phyloP scores from a whole-genome alignment of 2,797 vertebrate genomes.

The Chloroceryle inda region DNA sequence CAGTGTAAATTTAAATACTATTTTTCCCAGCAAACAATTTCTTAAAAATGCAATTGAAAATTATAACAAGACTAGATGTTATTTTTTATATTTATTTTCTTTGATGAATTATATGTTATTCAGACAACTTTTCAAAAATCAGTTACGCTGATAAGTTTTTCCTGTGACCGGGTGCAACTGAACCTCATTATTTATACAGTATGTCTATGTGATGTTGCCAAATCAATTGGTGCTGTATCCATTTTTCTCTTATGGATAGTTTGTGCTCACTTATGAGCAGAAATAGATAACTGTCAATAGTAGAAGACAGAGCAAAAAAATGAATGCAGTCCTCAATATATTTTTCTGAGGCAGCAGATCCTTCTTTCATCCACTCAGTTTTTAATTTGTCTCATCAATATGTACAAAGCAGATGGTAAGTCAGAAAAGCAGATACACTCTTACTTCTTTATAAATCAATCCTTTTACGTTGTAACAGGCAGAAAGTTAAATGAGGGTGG shows the following conservation, averaged over 20 bases:
- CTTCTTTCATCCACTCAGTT: slow-evolving; percentile 49
- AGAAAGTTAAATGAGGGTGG: slow-evolving; percentile 62
- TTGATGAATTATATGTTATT: slow-evolving; percentile 46
- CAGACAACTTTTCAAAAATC: slow-evolving; percentile 72
- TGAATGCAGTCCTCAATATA: slow-evolving; percentile 34
- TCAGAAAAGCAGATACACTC: slow-evolving; percentile 60
- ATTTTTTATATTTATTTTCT: not conserved
- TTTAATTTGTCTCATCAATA: slow-evolving; percentile 55
- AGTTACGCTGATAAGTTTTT: slow-evolving; percentile 53
- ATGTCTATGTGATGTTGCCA: slow-evolving; percentile 65
- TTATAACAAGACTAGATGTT: not conserved
- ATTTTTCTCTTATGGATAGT: slow-evolving; percentile 76
- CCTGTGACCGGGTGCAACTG: slow-evolving; percentile 74
- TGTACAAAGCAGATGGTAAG: slow-evolving; percentile 44
- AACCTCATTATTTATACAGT: slow-evolving; percentile 78
- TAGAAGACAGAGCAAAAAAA: slow-evolving; percentile 70
- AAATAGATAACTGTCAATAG: slow-evolving; percentile 76
- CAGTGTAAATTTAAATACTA: not conserved
- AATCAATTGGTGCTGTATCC: slow-evolving; percentile 79
- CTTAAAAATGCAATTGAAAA: not conserved
- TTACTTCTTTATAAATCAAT: slow-evolving; percentile 59
- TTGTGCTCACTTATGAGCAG: slow-evolving; percentile 68
- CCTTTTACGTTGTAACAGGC: slow-evolving; percentile 58
- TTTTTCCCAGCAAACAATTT: not conserved
- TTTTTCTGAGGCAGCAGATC: slow-evolving; percentile 37